Evolutionary conservation across 2,888 invertebrate genomes (phyloP).

Genomic region (Zele albiditarsus): DNA sequence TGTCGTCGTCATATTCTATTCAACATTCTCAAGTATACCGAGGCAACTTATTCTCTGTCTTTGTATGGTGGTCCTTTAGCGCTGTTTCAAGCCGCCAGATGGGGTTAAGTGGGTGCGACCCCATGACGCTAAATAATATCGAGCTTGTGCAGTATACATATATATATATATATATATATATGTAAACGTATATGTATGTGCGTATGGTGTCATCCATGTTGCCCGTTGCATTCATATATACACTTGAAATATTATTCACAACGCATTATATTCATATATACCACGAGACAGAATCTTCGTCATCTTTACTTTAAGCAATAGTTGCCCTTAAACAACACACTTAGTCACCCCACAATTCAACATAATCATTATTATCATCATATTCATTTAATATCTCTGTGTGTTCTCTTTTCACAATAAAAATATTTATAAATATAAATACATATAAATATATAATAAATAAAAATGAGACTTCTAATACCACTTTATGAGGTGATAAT

Average conservation of each 20-base stretch:
- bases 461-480: neutral
- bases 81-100: conserved; percentile 53
- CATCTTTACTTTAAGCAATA: conserved; percentile 8
- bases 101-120: conserved; percentile 71
- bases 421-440: neutral
- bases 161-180: conserved; percentile 60
- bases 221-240: conserved; percentile 23
- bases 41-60: conserved; percentile 69
- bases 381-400: neutral
- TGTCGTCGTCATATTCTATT: conserved; percentile 1
- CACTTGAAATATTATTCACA: conserved; percentile 50
- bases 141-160: conserved; percentile 60
- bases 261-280: conserved; percentile 44
- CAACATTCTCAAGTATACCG: conserved; percentile 58
- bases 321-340: conserved; percentile 7
- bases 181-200: conserved; percentile 42
- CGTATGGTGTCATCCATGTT: conserved; percentile 50
- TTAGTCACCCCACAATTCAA: conserved; percentile 1
- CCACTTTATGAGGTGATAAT: conserved; percentile 1
- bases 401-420: no score
- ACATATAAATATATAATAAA: neutral
- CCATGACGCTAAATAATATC: conserved; percentile 70
- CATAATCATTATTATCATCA: neutral
- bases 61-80: conserved; percentile 54
- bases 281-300: conserved; percentile 9